These are phyloP conservation scores for Drosophila pseudoananassae DNA, from an alignment of 1,140 invertebrate genomes.

Conservation along the genomic window DNA sequence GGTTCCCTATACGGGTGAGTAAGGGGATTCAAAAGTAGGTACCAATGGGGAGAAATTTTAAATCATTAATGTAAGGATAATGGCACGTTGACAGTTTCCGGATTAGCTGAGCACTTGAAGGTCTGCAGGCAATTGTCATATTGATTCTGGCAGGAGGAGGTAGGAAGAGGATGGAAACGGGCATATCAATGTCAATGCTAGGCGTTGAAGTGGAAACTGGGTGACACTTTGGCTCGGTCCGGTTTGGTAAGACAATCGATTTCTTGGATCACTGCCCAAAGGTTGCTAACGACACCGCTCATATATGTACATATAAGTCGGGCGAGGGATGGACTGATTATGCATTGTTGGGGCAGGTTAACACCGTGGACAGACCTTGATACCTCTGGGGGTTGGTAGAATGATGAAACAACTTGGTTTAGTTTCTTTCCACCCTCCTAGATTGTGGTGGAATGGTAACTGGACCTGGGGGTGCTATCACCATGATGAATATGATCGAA, in stretches of 20 bases:
- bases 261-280: conserved; percentile 37
- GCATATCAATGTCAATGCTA: conserved; percentile 68
- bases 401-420: background rate
- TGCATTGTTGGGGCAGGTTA: conserved; percentile 25
- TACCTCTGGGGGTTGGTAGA: background rate
- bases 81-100: conserved; percentile 20
- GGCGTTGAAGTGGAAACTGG: conserved; percentile 56
- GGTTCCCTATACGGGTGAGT: conserved; percentile 86
- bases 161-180: background rate
- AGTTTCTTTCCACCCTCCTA: conserved; percentile 6
- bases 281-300: background rate
- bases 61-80: conserved; percentile 3
- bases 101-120: conserved; percentile 58
- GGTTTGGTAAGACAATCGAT: conserved; percentile 65
- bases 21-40: background rate
- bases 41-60: background rate
- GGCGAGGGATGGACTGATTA: conserved; percentile 13
- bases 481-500: conserved; percentile 91
- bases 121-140: conserved; percentile 74
- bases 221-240: conserved; percentile 57
- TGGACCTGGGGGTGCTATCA: conserved; percentile 90
- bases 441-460: conserved; percentile 91
- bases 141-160: conserved; percentile 51
- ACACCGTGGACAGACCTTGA: background rate
- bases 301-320: conserved; percentile 13